A percentile compares a stretch with the other conserved stretches of the same genome.
Conservation (phyloP, 2,888 invertebrate species). For the Caenorhabditis japonica region DNA sequence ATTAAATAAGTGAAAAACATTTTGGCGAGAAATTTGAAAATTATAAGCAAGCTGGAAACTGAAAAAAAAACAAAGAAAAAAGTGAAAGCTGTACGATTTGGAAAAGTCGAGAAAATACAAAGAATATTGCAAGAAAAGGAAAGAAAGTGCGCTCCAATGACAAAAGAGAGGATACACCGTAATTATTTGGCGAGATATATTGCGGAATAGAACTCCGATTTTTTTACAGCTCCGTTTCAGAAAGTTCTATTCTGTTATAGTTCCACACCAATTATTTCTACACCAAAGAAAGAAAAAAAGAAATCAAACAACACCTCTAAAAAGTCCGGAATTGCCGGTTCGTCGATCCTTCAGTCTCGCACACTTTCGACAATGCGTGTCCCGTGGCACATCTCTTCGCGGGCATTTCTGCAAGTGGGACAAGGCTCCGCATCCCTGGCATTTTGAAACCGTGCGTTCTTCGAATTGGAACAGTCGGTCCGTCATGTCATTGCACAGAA, state of each 20-base stretch:
- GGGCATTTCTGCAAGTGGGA: slow-evolving; percentile 61
- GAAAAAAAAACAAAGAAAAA: neutral
- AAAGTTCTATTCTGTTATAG: too few relatives aligned
- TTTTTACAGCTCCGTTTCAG: too few relatives aligned
- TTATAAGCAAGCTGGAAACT: too few relatives aligned
- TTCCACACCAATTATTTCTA: too few relatives aligned
- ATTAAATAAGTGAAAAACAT: too few relatives aligned
- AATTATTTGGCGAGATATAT: too few relatives aligned
- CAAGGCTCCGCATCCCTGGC: slow-evolving; percentile 64
- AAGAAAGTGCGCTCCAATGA: too few relatives aligned
- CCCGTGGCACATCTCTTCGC: slow-evolving; percentile 46
- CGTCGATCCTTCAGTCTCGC: slow-evolving; percentile 18
- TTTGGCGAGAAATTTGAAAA: too few relatives aligned
- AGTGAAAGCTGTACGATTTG: neutral
- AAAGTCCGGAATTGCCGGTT: neutral
- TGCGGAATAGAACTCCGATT: too few relatives aligned
- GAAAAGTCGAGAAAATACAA: neutral
- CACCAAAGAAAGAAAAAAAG: neutral
- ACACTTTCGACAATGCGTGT: slow-evolving; percentile 48
- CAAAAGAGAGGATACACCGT: neutral
- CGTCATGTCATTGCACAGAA: slow-evolving; percentile 60
- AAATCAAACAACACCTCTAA: neutral
- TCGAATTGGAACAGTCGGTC: slow-evolving; percentile 69
- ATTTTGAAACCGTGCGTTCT: slow-evolving; percentile 58
- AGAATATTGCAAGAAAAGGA: too few relatives aligned